phyloP scores from a whole-genome alignment of 2,888 invertebrate genomes.

The Amiota communis region DNA sequence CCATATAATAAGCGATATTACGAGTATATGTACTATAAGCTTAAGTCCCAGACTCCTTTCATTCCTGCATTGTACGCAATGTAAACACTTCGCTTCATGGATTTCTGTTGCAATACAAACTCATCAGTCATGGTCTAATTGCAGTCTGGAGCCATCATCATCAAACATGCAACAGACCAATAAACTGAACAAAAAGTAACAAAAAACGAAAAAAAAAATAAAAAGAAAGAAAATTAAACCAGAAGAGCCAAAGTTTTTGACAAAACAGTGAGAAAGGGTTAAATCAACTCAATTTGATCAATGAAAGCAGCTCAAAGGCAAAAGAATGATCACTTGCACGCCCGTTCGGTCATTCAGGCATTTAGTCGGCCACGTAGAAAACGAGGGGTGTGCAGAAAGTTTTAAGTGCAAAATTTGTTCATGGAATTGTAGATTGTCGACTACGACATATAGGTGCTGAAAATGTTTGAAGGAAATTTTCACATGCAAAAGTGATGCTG shows the following conservation, averaged over 20 bases:
- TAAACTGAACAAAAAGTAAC: slow-evolving; percentile 33
- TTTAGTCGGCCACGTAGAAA: slow-evolving; percentile 15
- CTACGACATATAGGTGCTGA: too few relatives aligned
- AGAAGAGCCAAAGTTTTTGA: slow-evolving; percentile 23
- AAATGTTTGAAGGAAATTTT: too few relatives aligned
- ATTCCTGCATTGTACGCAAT: slow-evolving; percentile 47
- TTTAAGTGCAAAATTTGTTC: too few relatives aligned
- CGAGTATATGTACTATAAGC: too few relatives aligned
- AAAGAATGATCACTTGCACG: slow-evolving; percentile 25
- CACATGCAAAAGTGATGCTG: too few relatives aligned
- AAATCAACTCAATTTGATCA: slow-evolving; percentile 59
- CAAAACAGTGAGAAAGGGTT: slow-evolving; percentile 49
- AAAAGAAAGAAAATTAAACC: neutral
- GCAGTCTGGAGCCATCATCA: slow-evolving; percentile 44
- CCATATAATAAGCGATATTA: too few relatives aligned
- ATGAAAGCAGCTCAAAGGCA: slow-evolving; percentile 29
- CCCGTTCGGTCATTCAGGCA: slow-evolving; percentile 25
- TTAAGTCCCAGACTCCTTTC: neutral
- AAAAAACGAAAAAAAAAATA: neutral
- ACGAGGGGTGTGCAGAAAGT: too few relatives aligned
- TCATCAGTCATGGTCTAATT: slow-evolving; percentile 68
- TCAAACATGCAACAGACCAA: slow-evolving; percentile 23
- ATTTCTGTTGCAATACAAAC: slow-evolving; percentile 4
- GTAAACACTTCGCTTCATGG: slow-evolving; percentile 31
- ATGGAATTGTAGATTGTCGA: too few relatives aligned